Evolutionary conservation across 1,140 invertebrate species (phyloP), one percentile per base, ranked within the genome.

Genomic region (Halesus radiatus): DNA sequence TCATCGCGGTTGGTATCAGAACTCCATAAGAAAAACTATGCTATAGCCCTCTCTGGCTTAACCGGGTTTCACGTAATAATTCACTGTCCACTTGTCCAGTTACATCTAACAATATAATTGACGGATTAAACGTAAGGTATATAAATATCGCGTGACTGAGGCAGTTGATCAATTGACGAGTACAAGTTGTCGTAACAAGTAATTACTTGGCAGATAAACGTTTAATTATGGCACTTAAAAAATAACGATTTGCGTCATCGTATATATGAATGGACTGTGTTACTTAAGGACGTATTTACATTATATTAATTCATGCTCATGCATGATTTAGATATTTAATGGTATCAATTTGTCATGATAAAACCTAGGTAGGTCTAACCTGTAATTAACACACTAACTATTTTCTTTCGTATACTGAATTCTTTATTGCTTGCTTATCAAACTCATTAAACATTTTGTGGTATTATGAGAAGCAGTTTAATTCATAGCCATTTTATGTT

Each of bases 121-220:
- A 29, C 26, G 29, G 4, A 66, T 66, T 66, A 66, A 66, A 66
- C 7, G 16, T 16, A n/a, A n/a, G n/a, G n/a, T 29, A 66, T 66
- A 15, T 66, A 26, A 66, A 66, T 66, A 66, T 66, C 62, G 62
- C 62, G 62, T 66, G 62, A 66, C 62, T 66, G 29, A 29, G n/a
- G 29, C 16, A 6, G 23, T 66, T 66, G 62, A 66, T 66, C 22
- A 29, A 66, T 66, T 66, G 62, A 15, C 10, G 62, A 15, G 62
- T 29, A 26, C 15, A 66, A 66, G 32, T 66, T 66, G 62, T 66
- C 62, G 62, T 66, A 29, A 29, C 29, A 66, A 66, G 26, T 66
- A 66, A 66, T 66, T 66, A 66, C 62, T 66, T 37, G 13, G 8
- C 29, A n/a, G 22, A 66, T 66, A 66, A 66, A 66, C 29, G 62